These are phyloP conservation scores for Parascotia fuliginaria DNA, from an alignment of 2,888 invertebrate genomes.

Conservation along the genomic window DNA sequence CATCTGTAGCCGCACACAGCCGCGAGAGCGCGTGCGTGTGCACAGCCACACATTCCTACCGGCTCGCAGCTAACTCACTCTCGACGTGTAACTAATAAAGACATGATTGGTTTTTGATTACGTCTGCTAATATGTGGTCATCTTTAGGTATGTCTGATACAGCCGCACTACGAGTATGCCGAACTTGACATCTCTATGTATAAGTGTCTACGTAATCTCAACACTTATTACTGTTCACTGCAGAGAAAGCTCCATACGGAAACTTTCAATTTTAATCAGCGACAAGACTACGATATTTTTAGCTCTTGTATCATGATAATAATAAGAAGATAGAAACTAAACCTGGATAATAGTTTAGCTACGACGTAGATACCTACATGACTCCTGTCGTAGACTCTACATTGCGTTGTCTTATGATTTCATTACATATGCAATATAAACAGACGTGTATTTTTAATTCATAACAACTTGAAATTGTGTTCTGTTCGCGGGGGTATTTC, in stretches of 20 bases:
- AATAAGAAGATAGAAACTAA: conserved; percentile 19
- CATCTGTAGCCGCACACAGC: conserved; percentile 41
- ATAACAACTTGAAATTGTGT: too few relatives aligned
- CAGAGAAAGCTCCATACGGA: conserved; percentile 43
- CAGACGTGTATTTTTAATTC: too few relatives aligned
- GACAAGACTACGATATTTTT: conserved; percentile 40
- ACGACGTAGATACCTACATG: conserved; percentile 4
- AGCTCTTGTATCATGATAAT: conserved; percentile 37
- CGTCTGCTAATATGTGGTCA: conserved; percentile 38
- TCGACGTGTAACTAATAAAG: conserved; percentile 57
- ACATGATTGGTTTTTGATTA: conserved; percentile 66
- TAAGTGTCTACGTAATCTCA: conserved; percentile 39
- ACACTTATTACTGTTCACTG: conserved; percentile 46
- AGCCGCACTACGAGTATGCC: conserved; percentile 10
- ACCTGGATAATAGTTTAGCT: neutral
- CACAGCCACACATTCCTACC: conserved; percentile 51
- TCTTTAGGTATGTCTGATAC: conserved; percentile 33
- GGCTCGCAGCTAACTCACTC: conserved; percentile 32
- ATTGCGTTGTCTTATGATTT: neutral
- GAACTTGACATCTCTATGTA: conserved; percentile 37
- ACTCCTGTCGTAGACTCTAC: conserved; percentile 1
- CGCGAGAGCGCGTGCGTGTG: conserved; percentile 19
- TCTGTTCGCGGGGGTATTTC: too few relatives aligned
- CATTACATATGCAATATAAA: neutral
- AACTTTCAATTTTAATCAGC: conserved; percentile 49